These are phyloP conservation scores for Solea senegalensis DNA, from an alignment of 2,113 vertebrate genomes.

Conservation along the genomic window DNA sequence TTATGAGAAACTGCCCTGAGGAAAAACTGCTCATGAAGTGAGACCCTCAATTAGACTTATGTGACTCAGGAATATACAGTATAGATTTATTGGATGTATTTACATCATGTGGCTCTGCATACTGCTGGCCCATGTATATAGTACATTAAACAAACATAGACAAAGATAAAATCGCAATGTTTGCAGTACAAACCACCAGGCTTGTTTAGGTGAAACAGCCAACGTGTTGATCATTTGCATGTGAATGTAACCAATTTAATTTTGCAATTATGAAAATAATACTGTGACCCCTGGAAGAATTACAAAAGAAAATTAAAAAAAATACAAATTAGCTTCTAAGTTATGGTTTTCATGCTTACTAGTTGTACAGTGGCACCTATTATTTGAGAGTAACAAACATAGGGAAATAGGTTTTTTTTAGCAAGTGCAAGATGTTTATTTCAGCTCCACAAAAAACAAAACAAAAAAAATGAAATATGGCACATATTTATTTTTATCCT, in stretches of 20 bases:
- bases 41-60: conserved; percentile 7
- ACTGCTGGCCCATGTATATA: neutral
- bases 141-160: conserved; percentile 12
- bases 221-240: conserved; percentile 48
- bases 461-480: conserved; percentile 26
- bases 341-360: conserved; percentile 5
- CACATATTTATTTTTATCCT: conserved; percentile 30
- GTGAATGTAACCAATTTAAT: conserved; percentile 27
- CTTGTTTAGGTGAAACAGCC: conserved; percentile 47
- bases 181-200: conserved; percentile 28
- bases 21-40: conserved; percentile 1
- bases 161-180: conserved; percentile 13
- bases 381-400: conserved; percentile 27
- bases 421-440: conserved; percentile 55
- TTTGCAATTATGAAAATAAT: conserved; percentile 39
- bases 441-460: conserved; percentile 30
- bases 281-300: neutral
- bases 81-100: neutral
- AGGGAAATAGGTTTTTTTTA: conserved; percentile 48
- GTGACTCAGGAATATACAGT: conserved; percentile 13
- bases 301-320: neutral
- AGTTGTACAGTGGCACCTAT: conserved; percentile 1
- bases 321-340: neutral
- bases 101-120: neutral
- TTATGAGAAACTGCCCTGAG: neutral